phyloP scores from a whole-genome alignment of 2,888 invertebrate genomes.

The Meta bourneti region DNA sequence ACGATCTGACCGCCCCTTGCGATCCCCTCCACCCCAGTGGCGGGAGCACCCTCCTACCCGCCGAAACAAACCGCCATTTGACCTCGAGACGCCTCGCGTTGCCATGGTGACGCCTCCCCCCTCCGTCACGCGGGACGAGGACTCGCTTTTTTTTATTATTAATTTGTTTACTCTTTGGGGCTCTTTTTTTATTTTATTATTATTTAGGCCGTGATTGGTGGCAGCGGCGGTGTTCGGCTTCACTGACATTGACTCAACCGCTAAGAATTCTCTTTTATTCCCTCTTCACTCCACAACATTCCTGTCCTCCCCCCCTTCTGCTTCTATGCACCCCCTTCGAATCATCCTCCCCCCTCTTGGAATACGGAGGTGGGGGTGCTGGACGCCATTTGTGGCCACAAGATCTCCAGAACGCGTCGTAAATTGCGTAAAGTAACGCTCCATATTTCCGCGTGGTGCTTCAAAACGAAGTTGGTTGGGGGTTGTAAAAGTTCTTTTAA shows the following conservation, averaged over 20 bases:
- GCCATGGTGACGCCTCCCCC: constrained; percentile 48
- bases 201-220: constrained; percentile 71
- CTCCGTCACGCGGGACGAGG: neutral
- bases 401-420: neutral
- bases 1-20: neutral
- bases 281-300: constrained; percentile 56
- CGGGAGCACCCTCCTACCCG: neutral
- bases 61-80: constrained; percentile 70
- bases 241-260: constrained; percentile 69
- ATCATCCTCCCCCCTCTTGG: neutral
- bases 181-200: constrained; percentile 59
- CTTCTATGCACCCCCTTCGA: neutral
- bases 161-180: constrained; percentile 29
- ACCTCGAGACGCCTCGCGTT: constrained; percentile 52
- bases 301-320: constrained; percentile 35
- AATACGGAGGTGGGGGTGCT: neutral
- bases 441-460: too few species aligned
- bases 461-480: too few species aligned
- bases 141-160: constrained; percentile 48
- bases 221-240: constrained; percentile 43
- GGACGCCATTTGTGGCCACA: constrained; percentile 21
- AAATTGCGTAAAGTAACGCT: too few species aligned
- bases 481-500: too few species aligned
- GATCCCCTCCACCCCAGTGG: neutral
- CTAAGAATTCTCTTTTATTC: constrained; percentile 71